Evolutionary conservation across 2,113 vertebrate species (phyloP).

Genomic region (Tyrannus savana): DNA sequence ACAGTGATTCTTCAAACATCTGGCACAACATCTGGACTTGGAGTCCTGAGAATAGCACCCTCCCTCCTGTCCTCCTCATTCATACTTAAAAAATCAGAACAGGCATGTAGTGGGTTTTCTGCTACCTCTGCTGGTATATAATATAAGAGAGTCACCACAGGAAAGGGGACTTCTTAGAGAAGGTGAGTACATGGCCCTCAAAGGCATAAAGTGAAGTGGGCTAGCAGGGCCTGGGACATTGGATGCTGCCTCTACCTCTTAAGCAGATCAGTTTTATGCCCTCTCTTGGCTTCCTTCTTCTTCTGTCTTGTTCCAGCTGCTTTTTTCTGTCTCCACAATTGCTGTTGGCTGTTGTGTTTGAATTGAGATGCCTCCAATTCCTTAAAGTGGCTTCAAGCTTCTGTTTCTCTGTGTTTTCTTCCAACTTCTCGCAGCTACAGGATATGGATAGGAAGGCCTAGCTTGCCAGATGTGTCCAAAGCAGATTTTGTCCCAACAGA

Average conservation of each 20-base stretch:
- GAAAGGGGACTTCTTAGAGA: neutral
- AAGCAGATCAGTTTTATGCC: neutral
- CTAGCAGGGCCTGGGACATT: neutral
- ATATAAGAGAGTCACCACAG: neutral
- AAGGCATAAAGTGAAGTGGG: no score
- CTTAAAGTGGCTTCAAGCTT: neutral
- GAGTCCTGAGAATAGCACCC: neutral
- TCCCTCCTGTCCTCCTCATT: neutral
- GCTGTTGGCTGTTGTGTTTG: neutral
- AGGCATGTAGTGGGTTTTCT: neutral
- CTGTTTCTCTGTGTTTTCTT: neutral
- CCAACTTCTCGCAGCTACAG: neutral
- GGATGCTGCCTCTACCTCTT: neutral
- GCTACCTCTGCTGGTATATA: neutral
- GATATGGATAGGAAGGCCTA: neutral
- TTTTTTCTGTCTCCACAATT: neutral
- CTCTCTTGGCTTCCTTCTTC: neutral
- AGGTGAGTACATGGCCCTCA: neutral
- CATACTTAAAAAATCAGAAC: neutral
- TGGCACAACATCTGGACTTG: slow-evolving; percentile 5
- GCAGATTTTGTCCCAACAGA: neutral
- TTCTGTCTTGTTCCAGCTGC: neutral
- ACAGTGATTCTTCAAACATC: neutral
- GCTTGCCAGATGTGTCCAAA: neutral
- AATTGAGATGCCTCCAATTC: neutral